Evolutionary conservation across 2,797 vertebrate genomes (phyloP), one percentile per base, ranked within the genome.

Genomic region (Distichodus sexfasciatus): DNA sequence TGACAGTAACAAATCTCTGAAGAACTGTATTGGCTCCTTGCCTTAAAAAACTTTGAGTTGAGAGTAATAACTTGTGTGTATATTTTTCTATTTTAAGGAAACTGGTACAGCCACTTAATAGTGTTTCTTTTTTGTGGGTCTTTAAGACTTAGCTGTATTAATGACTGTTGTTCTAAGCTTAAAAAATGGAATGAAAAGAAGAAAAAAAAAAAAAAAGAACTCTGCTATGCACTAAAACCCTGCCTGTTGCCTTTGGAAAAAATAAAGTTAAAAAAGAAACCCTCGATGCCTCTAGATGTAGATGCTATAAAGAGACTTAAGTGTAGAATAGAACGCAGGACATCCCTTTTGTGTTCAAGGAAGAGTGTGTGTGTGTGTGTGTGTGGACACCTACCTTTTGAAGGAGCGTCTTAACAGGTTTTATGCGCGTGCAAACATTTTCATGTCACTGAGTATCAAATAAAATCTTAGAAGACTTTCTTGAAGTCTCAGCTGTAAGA

Each of bases 231-330:
- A 97, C 95, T 93, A 87, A 90, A 89, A 89, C 87, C 91, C 82
- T 88, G 93, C 90, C 89, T 91, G 85, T 94, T 94, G 96, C 96
- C 95, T 98, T 96, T 92, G 73, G 90, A 87, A 58, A 69, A 40
- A 36, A 26, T 57, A 43, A 70, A 77, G 83, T 55, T 79, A 89
- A 38, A 66, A 80, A 82, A 80, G 64, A 74, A 76, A 74, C 92
- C 94, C 94, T 94, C 89, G 91, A 93, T 95, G 95, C 95, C 95
- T 96, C 81, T 94, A 96, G 93, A 88, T 76, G 53, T 94, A 94
- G 92, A 92, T 79, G 87, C 54, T 85, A 72, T 81, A 79, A 81
- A 76, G 65, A 76, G 47, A 90, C 91, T 94, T 91, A 72, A 41
- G 17, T 69, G 33, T 78, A 75, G 58, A 55, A 36, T 81, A 84